phyloP scores from a whole-genome alignment of 1,140 invertebrate genomes.

The Cotesia glomerata region DNA sequence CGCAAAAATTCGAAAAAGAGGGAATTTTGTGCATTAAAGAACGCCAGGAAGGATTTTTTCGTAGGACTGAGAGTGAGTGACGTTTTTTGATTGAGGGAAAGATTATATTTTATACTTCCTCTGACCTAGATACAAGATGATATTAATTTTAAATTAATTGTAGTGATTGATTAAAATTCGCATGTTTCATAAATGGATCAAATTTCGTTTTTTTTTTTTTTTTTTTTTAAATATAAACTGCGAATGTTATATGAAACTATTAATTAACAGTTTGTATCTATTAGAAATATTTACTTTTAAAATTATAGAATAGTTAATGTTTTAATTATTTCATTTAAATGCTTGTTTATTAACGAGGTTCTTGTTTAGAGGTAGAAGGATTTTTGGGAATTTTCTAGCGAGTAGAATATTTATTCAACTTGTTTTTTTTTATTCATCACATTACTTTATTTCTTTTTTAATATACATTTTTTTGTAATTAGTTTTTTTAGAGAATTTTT shows the following conservation, averaged over 20 bases:
- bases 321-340: background rate
- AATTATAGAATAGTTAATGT: background rate
- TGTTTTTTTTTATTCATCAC: too few species aligned
- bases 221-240: too few species aligned
- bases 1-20: slow-evolving; percentile 91
- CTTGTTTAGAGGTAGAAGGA: background rate
- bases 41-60: slow-evolving; percentile 89
- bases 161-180: background rate
- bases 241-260: too few species aligned
- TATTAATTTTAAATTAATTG: background rate
- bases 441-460: too few species aligned
- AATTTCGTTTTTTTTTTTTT: too few species aligned
- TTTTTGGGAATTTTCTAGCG: too few species aligned
- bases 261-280: too few species aligned
- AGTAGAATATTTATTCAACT: too few species aligned
- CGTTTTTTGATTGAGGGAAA: background rate
- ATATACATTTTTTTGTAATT: too few species aligned
- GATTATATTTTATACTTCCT: background rate
- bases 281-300: background rate
- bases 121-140: too few species aligned
- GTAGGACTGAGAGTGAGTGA: slow-evolving; percentile 84
- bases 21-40: slow-evolving; percentile 86
- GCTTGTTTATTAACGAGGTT: background rate
- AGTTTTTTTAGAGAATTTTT: too few species aligned
- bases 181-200: background rate